Evolutionary conservation across 1,140 invertebrate genomes (phyloP).

Genomic region (Scaptodrosophila lebanonensis): DNA sequence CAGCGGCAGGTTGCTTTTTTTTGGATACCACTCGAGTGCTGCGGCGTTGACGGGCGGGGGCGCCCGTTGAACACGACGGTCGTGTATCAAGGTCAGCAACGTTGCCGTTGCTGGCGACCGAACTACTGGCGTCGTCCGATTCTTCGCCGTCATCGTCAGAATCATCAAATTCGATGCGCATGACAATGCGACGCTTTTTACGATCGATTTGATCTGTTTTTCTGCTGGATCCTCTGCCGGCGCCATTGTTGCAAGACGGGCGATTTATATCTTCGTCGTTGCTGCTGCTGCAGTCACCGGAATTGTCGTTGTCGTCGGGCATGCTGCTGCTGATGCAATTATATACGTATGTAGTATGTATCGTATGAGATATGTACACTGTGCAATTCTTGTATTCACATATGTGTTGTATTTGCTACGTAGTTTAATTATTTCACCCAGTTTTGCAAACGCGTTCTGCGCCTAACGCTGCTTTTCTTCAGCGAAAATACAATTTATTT

Average conservation of each 20-base stretch:
- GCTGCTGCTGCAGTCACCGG: constrained; percentile 48
- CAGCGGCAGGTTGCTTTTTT: constrained; percentile 9
- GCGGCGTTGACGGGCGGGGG: constrained; percentile 9
- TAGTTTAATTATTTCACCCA: too few relatives aligned
- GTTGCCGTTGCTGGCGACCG: constrained; percentile 29
- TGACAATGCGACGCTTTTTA: constrained; percentile 66
- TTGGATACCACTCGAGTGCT: constrained; percentile 15
- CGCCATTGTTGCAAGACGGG: constrained; percentile 45
- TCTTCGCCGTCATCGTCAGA: constrained; percentile 43
- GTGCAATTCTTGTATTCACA: too few relatives aligned
- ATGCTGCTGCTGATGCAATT: constrained; percentile 63
- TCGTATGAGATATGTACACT: not conserved
- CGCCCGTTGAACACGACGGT: constrained; percentile 22
- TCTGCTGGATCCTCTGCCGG: constrained; percentile 1
- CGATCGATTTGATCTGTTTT: constrained; percentile 33
- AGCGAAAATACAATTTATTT: too few relatives aligned
- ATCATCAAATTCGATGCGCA: constrained; percentile 75
- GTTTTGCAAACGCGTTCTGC: too few relatives aligned
- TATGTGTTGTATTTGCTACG: too few relatives aligned
- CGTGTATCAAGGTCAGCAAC: constrained; percentile 35
- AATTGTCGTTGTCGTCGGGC: constrained; percentile 53
- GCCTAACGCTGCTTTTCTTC: too few relatives aligned
- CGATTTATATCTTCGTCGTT: constrained; percentile 48
- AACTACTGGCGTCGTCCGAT: constrained; percentile 29
- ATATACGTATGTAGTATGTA: constrained; percentile 33